A percentile compares a stretch with the other conserved stretches of the same genome.
Evolutionary conservation across 2,113 vertebrate genomes (phyloP).

Genomic region (Elaphurus davidianus): DNA sequence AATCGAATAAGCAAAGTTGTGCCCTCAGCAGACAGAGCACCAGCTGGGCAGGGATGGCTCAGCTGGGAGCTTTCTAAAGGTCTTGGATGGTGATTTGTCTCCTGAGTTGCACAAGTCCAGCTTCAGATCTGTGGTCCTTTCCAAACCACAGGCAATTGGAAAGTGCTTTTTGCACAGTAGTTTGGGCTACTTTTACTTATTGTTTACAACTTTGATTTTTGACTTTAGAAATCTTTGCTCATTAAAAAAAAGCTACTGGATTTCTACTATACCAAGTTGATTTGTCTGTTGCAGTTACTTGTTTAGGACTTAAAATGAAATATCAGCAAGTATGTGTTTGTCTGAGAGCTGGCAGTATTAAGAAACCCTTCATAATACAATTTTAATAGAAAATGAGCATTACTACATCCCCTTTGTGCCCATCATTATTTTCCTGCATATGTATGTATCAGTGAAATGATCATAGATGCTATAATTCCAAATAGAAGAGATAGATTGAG

Average conservation of each 20-base stretch:
- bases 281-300: background rate
- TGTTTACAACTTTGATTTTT: background rate
- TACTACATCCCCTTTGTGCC: background rate
- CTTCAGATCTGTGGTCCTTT: background rate
- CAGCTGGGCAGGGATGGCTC: constrained; percentile 41
- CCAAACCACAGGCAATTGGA: background rate
- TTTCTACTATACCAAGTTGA: background rate
- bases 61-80: constrained; percentile 10
- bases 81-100: background rate
- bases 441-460: background rate
- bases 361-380: background rate
- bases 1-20: background rate
- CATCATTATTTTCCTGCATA: background rate
- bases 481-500: background rate
- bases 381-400: background rate
- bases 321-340: background rate
- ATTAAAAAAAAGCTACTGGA: background rate
- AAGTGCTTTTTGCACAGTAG: background rate
- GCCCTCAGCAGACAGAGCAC: constrained; percentile 13
- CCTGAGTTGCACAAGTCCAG: background rate
- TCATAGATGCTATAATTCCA: background rate
- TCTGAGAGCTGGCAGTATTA: background rate
- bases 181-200: constrained; percentile 18
- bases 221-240: constrained; percentile 30
- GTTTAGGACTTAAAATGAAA: background rate